Base-by-base conservation (phyloP, 2,797 vertebrate genomes). In the Danionella dracula region DNA sequence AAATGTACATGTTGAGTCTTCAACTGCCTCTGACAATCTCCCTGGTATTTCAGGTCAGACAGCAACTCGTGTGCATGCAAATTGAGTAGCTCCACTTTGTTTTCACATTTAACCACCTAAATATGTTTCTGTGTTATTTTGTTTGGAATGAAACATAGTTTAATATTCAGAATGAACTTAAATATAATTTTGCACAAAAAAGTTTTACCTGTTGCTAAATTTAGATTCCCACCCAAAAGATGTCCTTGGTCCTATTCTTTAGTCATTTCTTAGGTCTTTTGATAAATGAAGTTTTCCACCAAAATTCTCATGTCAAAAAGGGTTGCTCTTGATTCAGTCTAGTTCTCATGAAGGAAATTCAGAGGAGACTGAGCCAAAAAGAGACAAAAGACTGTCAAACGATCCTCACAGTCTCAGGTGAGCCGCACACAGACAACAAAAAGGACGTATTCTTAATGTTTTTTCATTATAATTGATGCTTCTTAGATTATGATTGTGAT, bases 31-130 rank as follows among this genome's bases (percentile, higher is more conserved):
- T 89, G 84, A 87, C 86, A 86, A 84, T 83, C 85, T 70, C 83
- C 85, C 83, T 86, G 85, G 87, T 88, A 86, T 89, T 88, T 88
- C 85, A 87, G 87, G 86, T 86, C 83, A 84, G 77, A 83, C 15
- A 42, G 23, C 17, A 20, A 44, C 82, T 85, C 86, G 85, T 83
- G 81, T 81, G 84, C 79, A 87, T 84, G 87, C 20, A 61, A 61
- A 61, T 50, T 84, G 82, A 85, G 78, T 6, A 76, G 81, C 74
- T 70, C 40, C 68, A 82, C 76, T 84, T 56, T 48, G 17, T 34
- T 16, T n/a, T 42, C 12, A 37, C 37, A 15, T 19, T 15, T 42
- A 42, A 44, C 23, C 23, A 5, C 20, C 11, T 1, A 9, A 12
- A 34, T 44, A 11, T 5, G 21, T n/a, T 64, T 40, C 12, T 15